Conservation (phyloP, 2,888 invertebrate species). For the Meiosimyza decipiens region DNA sequence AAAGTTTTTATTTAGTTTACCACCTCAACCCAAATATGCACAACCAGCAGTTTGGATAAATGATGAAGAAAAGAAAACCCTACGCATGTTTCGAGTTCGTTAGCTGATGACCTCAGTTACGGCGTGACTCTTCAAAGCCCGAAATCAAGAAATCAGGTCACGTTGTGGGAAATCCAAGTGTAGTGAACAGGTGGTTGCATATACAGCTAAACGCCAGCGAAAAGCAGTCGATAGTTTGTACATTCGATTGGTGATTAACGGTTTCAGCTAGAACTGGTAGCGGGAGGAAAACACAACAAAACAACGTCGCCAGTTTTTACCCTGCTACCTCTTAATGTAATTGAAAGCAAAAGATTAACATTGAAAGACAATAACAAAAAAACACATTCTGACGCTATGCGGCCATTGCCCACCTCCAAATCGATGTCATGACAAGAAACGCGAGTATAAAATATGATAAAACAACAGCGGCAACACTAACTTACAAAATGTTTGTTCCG, state of each 20-base stretch:
- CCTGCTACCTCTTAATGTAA: background rate
- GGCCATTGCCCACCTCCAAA: background rate
- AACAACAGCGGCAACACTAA: background rate
- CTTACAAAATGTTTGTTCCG: too few relatives aligned
- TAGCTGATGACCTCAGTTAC: background rate
- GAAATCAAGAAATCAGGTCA: background rate
- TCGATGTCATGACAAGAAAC: conserved; percentile 12
- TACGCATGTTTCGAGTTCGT: background rate
- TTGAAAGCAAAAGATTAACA: conserved; percentile 5
- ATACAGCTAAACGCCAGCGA: too few relatives aligned
- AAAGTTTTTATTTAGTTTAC: too few relatives aligned
- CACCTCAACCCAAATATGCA: background rate
- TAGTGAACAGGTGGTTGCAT: conserved; percentile 14
- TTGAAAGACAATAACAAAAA: conserved; percentile 15
- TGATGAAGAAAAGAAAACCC: background rate
- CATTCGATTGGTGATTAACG: background rate
- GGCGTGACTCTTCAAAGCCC: background rate
- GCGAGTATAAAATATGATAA: background rate
- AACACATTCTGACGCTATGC: background rate
- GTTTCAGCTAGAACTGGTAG: background rate
- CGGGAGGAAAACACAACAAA: too few relatives aligned
- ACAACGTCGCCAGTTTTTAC: too few relatives aligned
- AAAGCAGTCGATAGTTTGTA: too few relatives aligned
- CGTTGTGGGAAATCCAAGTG: background rate
- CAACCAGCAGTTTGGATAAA: background rate